Evolutionary conservation across 92 coral and sea anemone species (phyloP).

Genomic region (Pocillopora grandis): DNA sequence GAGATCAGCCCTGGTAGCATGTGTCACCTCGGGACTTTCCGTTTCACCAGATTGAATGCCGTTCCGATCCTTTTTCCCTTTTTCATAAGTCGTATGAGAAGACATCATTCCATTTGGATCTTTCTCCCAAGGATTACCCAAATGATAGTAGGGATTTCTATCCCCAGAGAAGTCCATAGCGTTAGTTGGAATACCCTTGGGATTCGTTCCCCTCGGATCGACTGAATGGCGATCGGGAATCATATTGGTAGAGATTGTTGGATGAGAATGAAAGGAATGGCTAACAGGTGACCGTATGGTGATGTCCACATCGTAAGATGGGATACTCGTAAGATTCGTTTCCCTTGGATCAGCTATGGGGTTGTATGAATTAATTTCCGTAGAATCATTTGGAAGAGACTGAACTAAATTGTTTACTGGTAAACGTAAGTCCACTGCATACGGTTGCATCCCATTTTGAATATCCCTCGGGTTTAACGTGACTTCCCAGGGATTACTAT

Average conservation of each 20-base stretch:
- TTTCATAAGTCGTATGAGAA: no score
- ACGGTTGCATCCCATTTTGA: neutral
- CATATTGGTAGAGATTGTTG: neutral
- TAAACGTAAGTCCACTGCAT: neutral
- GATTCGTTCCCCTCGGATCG: neutral
- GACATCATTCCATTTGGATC: no score
- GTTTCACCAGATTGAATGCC: no score
- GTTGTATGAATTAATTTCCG: neutral
- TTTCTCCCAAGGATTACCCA: no score
- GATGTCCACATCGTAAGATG: neutral
- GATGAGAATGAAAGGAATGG: neutral
- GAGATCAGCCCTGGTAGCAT: neutral
- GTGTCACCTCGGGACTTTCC: neutral
- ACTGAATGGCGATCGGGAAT: neutral
- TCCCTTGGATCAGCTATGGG: neutral
- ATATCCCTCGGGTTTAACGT: neutral
- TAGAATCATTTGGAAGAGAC: neutral
- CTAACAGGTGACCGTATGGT: neutral
- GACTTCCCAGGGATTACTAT: neutral
- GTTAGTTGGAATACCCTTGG: neutral
- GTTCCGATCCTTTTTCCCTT: no score
- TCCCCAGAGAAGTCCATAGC: no score
- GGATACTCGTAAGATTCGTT: neutral
- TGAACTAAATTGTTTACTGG: neutral
- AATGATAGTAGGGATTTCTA: no score